phyloP scores from a whole-genome alignment of 2,888 invertebrate species.

The Dioctria rufipes region DNA sequence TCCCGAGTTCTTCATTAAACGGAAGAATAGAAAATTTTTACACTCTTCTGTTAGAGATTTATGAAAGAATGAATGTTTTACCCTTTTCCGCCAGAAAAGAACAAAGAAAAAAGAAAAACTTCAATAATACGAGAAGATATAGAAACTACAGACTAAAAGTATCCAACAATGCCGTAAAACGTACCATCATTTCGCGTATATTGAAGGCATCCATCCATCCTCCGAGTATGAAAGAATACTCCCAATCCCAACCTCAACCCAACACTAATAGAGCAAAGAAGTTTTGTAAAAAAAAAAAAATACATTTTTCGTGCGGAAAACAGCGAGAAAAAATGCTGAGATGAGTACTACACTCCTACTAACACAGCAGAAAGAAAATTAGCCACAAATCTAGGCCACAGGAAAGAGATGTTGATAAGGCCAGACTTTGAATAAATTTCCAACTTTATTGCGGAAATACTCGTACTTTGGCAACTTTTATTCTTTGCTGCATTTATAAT shows the following conservation, averaged over 20 bases:
- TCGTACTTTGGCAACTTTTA: constrained; percentile 34
- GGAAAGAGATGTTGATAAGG: constrained; percentile 37
- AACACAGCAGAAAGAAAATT: constrained; percentile 34
- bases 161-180: constrained; percentile 45
- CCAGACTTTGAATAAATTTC: constrained; percentile 41
- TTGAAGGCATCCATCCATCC: constrained; percentile 22
- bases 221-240: neutral
- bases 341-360: neutral
- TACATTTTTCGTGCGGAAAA: constrained; percentile 8
- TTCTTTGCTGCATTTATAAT: constrained; percentile 40
- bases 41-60: constrained; percentile 38
- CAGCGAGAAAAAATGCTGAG: neutral
- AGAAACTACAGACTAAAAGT: constrained; percentile 28
- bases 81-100: neutral
- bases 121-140: neutral
- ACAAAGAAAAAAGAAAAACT: neutral
- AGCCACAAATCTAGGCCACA: constrained; percentile 41
- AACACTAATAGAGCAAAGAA: neutral
- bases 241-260: too few species aligned
- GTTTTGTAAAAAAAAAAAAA: constrained; percentile 30
- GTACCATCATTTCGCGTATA: constrained; percentile 30
- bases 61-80: constrained; percentile 36
- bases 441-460: constrained; percentile 49
- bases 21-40: constrained; percentile 40
- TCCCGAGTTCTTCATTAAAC: constrained; percentile 19